Evolutionary conservation across 2,113 vertebrate genomes (phyloP), one percentile per base, ranked within the genome.

Genomic region (Columba janthina): DNA sequence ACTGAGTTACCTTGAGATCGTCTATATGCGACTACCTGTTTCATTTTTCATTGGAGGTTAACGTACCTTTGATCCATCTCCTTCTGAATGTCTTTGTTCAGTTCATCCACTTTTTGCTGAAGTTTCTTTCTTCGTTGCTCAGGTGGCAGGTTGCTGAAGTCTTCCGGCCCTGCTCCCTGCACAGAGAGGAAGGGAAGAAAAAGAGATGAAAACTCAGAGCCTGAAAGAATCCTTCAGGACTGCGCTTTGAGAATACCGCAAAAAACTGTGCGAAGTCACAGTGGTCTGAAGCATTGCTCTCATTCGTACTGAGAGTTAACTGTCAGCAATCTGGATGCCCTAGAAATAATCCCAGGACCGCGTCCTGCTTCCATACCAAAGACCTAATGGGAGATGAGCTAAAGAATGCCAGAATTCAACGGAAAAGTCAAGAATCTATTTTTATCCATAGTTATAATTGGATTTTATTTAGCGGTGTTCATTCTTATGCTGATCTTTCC

Each of bases 111-210:
- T 94, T 99, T 99, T 40, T 99, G 98, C 93, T 99, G 99, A 34
- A 99, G 98, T 92, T 99, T 99, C 97, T 99, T 99, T 95, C 99
- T 98, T 66, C 99, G 98, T 93, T 99, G 99, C 89, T 99, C 99
- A 2, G 99, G 99, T 3, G 99, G 99, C 65, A 99, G 98, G 96
- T 99, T 98, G 98, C 99, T 99, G 98, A 99, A 99, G 93, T 99
- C 99, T 91, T 99, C 99, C 0, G 99, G 99, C n/a, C 98, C 98
- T 4, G 99, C 98, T 38, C 99, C 99, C 99, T 99, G 96, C n/a
- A 58, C 56, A 96, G 19, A 93, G 48, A 40, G 40, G 77, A 72
- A 92, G 9, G 54, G 25, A 28, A 28, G 6, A 40, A 20, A 60
- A 26, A 24, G 31, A 25, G 56, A 36, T 53, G 26, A 34, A 7